Base-by-base conservation (phyloP, 2,797 vertebrate genomes). In the Epinephelus malabaricus region DNA sequence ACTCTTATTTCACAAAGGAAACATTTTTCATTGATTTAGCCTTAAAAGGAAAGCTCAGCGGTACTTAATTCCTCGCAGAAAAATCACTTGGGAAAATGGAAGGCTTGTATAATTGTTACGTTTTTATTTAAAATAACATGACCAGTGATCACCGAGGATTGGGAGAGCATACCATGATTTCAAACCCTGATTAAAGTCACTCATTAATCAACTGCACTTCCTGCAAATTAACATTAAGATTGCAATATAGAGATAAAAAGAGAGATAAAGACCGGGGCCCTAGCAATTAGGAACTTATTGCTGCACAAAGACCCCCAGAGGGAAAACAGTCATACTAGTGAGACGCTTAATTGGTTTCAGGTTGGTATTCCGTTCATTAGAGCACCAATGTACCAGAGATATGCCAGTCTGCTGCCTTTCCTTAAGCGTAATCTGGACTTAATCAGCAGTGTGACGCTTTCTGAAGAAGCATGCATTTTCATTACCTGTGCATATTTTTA, bases 211-310 rank as follows among this genome's bases (percentile, higher is more conserved):
- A 77, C 66, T 49, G 50, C 51, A 60, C 72, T 82, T 82, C 79
- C 68, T 70, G 77, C 79, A 89, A 86, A 91, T 92, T 88, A 88
- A 73, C 89, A 88, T 88, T 89, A 90, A 85, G 85, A 84, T 82
- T 78, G 84, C 85, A 90, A 83, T 79, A 87, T 72, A 70, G 80
- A 85, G 88, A 92, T 93, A 83, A 88, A 92, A 86, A 53, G 72
- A 68, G 45, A 84, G 75, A 92, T 85, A 86, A 89, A 83, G 76
- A 82, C 65, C 40, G 53, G 40, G 71, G 73, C 85, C 78, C 47
- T 34, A 17, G 89, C 92, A 95, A 94, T 93, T 93, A 92, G 88
- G 82, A 86, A 87, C 79, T 80, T 88, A 89, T 92, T 89, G 91
- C 89, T 69, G 90, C 88, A 84, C 84, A 88, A 88, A 91, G 87